Evolutionary conservation across 2,113 vertebrate genomes (phyloP), one percentile per base, ranked within the genome.

Genomic region (Galbula dea): DNA sequence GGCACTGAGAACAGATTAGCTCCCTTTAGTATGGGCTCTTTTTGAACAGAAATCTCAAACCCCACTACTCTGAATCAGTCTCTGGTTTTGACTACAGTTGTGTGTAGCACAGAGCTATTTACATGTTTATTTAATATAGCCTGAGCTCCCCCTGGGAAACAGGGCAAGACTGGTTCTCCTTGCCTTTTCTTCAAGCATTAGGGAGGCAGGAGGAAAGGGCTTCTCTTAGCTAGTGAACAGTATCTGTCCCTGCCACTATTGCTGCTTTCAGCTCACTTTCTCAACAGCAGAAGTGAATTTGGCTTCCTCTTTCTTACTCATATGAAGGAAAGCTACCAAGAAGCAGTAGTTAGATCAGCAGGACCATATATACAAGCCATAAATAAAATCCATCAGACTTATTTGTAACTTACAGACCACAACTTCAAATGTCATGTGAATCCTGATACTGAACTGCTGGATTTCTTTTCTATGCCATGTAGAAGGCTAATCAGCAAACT

Each of bases 341-440:
- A 84, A 89, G n/a, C 5, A 83, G 30, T 51, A 83, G 81, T 91
- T 78, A 78, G 55, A 49, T 79, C 79, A 84, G 63, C 72, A 85
- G 41, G 57, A 88, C 83, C 65, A 61, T 18, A 36, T 83, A 88
- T 81, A 59, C 69, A 88, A 88, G 66, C 52, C 39, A 88, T 83
- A 89, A 91, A 94, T 93, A 81, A 95, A 92, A 85, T 55, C 52
- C 76, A 83, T 51, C 51, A 71, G 86, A 83, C 41, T 49, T 75
- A 62, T 29, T 92, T 80, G 61, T 63, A 68, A 27, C 43, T 83
- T 46, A 45, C 14, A 86, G 55, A 55, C 55, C 32, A 30, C 23
- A 59, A 34, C 72, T 83, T 83, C 36, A 51, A 62, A 43, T 0
- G 2, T 69, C 51, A 39, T 46, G 29, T 45, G 74, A 41, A 75